These are phyloP conservation scores for Hyla sarda DNA, from an alignment of 2,113 vertebrate genomes.

Conservation along the genomic window DNA sequence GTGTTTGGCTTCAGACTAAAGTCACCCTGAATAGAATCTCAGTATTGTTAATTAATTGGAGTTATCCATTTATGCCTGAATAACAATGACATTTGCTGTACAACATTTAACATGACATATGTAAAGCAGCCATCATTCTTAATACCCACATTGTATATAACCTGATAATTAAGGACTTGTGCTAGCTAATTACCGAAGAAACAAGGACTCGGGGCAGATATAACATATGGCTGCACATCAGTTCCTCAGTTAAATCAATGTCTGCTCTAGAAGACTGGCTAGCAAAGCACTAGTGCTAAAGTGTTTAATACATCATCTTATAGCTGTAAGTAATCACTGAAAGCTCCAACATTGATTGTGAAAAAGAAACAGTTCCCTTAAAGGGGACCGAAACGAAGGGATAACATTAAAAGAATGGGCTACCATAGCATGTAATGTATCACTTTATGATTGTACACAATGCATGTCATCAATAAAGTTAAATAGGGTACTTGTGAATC, in stretches of 20 bases:
- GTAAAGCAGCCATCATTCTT: neutral
- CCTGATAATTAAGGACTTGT: conserved; percentile 13
- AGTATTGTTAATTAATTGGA: neutral
- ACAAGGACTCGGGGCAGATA: conserved; percentile 28
- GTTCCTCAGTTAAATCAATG: conserved; percentile 5
- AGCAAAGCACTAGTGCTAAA: conserved; percentile 6
- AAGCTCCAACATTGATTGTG: neutral
- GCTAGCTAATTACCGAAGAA: conserved; percentile 35
- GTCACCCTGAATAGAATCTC: neutral
- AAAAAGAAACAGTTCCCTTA: neutral
- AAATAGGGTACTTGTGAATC: no score
- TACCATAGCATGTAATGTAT: neutral
- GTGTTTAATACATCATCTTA: conserved; percentile 23
- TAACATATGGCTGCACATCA: conserved; percentile 5
- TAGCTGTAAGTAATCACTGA: neutral
- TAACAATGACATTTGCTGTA: neutral
- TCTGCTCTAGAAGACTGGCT: conserved; percentile 11
- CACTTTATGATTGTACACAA: no score
- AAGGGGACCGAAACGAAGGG: neutral
- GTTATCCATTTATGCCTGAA: conserved; percentile 5
- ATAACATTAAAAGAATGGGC: neutral
- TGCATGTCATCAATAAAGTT: no score
- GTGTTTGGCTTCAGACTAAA: neutral
- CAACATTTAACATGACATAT: neutral
- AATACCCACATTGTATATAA: neutral